Percentiles rank a stretch among this genome's conserved stretches.
These are phyloP conservation scores for Poecilobothrus nobilitatus DNA, from an alignment of 2,888 invertebrate genomes.

Conservation along the genomic window DNA sequence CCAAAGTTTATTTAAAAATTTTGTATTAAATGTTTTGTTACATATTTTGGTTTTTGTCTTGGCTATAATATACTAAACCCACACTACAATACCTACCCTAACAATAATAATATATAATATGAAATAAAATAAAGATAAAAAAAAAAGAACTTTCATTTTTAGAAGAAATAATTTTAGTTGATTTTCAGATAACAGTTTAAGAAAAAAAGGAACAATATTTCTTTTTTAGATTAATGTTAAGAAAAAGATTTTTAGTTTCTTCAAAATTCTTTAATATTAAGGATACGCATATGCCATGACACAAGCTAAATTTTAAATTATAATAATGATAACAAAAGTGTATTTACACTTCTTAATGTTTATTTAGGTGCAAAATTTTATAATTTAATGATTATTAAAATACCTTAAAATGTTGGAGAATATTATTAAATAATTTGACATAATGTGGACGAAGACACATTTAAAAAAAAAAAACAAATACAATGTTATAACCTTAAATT, in stretches of 20 bases:
- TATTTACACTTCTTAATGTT: background rate
- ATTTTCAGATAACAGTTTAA: background rate
- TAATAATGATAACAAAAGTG: background rate
- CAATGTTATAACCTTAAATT: background rate
- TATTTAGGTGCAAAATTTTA: background rate
- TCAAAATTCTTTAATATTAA: too few species aligned
- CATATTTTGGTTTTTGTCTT: background rate
- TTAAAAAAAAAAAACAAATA: background rate
- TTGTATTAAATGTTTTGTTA: too few species aligned
- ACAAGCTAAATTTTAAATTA: background rate
- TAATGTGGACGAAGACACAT: too few species aligned
- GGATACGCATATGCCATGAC: background rate
- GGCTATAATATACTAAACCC: background rate
- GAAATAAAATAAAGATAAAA: background rate
- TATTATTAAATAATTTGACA: background rate
- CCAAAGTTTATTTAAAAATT: too few species aligned
- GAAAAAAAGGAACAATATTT: background rate
- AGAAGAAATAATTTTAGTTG: background rate
- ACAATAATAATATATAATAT: background rate
- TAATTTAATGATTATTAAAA: background rate
- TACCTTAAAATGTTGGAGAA: background rate
- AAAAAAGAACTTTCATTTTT: background rate
- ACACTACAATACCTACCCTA: background rate
- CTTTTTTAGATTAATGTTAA: background rate
- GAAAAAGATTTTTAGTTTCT: too few species aligned